phyloP scores from a whole-genome alignment of 2,888 invertebrate genomes.

The Lepidonotus clava region DNA sequence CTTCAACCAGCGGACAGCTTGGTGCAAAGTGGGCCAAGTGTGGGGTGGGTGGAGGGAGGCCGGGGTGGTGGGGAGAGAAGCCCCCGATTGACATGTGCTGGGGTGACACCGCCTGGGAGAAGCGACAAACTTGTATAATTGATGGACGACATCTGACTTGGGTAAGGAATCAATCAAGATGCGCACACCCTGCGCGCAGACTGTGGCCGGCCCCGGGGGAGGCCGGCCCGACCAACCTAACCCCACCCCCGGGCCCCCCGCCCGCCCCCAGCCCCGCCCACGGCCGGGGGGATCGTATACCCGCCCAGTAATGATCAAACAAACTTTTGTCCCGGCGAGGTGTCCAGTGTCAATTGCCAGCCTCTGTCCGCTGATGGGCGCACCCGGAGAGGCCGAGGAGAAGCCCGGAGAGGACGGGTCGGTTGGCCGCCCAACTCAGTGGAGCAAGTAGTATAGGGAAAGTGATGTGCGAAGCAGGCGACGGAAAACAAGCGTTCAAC shows the following conservation, averaged over 20 bases:
- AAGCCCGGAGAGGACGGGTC: neutral
- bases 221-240: constrained; percentile 2
- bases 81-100: constrained; percentile 34
- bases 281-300: neutral
- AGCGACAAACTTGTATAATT: constrained; percentile 44
- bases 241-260: neutral
- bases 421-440: neutral
- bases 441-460: neutral
- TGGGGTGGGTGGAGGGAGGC: neutral
- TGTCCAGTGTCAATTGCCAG: neutral
- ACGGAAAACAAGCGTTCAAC: no score
- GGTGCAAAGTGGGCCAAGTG: no score
- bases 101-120: constrained; percentile 45
- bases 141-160: constrained; percentile 53
- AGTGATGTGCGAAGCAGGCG: neutral
- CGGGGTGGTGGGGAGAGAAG: neutral
- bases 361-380: neutral
- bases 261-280: neutral
- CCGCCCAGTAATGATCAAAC: constrained; percentile 11
- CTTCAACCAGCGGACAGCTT: constrained; percentile 12
- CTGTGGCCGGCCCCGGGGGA: constrained; percentile 3
- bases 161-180: constrained; percentile 48
- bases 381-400: neutral
- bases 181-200: constrained; percentile 4
- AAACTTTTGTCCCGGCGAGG: neutral